Percentiles rank a stretch among this genome's conserved stretches.
These are phyloP conservation scores for Megamerina dolium DNA, from an alignment of 2,888 invertebrate species.

Conservation along the genomic window DNA sequence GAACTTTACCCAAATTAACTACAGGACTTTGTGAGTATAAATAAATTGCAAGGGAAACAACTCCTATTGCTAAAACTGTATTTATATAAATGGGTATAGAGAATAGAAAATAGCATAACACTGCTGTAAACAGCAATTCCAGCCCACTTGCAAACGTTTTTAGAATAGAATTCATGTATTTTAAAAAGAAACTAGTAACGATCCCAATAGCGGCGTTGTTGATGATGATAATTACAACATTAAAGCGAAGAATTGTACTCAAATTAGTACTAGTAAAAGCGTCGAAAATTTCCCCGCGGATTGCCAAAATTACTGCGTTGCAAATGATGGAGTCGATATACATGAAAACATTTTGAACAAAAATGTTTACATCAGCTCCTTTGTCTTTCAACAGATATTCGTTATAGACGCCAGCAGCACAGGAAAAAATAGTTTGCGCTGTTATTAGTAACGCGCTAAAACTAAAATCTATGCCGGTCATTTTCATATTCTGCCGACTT, in stretches of 20 bases:
- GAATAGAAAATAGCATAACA: conserved; percentile 80
- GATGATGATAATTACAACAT: conserved; percentile 73
- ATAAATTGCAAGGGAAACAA: conserved; percentile 77
- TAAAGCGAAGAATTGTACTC: conserved; percentile 57
- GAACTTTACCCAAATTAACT: conserved; percentile 51
- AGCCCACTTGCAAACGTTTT: conserved; percentile 94
- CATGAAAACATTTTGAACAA: conserved; percentile 92
- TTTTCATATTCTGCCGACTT: conserved; percentile 41
- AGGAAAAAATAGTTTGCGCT: conserved; percentile 83
- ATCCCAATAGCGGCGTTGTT: conserved; percentile 91
- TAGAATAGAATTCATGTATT: conserved; percentile 87
- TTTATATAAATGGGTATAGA: conserved; percentile 76
- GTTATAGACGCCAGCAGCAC: conserved; percentile 92
- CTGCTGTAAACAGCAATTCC: conserved; percentile 83
- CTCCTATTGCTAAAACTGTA: conserved; percentile 72
- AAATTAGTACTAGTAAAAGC: conserved; percentile 58
- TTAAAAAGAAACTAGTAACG: conserved; percentile 87
- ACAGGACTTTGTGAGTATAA: conserved; percentile 90
- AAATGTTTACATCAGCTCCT: conserved; percentile 79
- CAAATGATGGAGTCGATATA: conserved; percentile 91
- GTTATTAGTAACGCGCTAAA: conserved; percentile 61
- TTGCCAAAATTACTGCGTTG: conserved; percentile 66
- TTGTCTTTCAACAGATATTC: conserved; percentile 86
- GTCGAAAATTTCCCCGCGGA: conserved; percentile 59
- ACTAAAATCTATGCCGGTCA: conserved; percentile 51